Evolutionary conservation across 2,888 invertebrate species (phyloP).

Genomic region (Luperina nickerlii): DNA sequence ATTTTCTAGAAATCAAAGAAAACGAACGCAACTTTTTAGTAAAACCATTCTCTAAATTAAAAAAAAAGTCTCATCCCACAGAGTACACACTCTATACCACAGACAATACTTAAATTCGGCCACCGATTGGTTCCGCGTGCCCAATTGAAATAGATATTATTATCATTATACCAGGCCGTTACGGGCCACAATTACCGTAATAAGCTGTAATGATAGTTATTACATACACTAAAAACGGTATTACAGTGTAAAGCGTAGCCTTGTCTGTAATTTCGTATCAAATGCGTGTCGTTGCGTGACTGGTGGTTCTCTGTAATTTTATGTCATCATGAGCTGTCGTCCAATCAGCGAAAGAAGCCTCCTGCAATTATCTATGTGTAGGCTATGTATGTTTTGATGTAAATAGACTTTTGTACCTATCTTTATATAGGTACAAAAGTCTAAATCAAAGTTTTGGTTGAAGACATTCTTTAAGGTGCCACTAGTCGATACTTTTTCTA

Average conservation of each 20-base stretch:
- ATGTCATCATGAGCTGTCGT: conserved; percentile 52
- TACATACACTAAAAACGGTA: conserved; percentile 65
- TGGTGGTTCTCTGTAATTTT: conserved; percentile 58
- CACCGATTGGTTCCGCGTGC: conserved; percentile 64
- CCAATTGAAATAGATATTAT: conserved; percentile 79
- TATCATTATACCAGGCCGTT: conserved; percentile 67
- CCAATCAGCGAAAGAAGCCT: conserved; percentile 60
- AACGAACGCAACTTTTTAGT: not conserved
- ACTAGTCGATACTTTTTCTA: too few species aligned
- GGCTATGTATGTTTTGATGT: conserved; percentile 26
- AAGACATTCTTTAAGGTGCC: not conserved
- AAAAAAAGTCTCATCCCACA: conserved; percentile 1
- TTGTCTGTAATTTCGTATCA: conserved; percentile 61
- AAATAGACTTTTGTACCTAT: not conserved
- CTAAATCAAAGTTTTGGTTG: not conserved
- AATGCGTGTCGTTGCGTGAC: conserved; percentile 66
- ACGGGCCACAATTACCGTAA: conserved; percentile 71
- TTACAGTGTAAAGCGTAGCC: conserved; percentile 64
- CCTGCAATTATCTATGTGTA: conserved; percentile 51
- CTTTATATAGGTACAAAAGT: not conserved
- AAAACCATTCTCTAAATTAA: not conserved
- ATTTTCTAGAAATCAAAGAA: not conserved
- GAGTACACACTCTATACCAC: conserved; percentile 27
- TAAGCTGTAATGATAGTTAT: conserved; percentile 74
- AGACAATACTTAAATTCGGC: conserved; percentile 47